Conservation (phyloP, 1,140 invertebrate species). For the Drosophila sucinea region DNA sequence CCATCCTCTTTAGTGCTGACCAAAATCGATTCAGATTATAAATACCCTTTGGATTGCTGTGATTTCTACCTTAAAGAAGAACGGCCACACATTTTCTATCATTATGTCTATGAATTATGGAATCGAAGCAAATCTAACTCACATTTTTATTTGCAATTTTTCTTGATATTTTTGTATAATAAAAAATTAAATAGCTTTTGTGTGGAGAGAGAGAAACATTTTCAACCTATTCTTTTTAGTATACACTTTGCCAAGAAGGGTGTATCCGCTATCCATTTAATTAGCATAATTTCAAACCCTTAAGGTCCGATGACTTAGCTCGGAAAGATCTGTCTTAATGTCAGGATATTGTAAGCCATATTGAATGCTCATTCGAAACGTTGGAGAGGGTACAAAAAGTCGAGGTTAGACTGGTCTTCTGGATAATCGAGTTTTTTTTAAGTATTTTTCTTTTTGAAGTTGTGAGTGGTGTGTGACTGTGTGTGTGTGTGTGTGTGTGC, state of each 20-base stretch:
- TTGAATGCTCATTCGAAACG: no score
- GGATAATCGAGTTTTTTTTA: not conserved
- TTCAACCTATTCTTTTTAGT: not conserved
- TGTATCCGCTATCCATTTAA: not conserved
- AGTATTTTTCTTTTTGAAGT: slow-evolving; percentile 32
- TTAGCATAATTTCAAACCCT: no score
- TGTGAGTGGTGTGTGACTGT: slow-evolving; percentile 21
- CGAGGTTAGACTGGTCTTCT: not conserved
- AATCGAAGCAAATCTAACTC: not conserved
- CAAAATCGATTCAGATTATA: no score
- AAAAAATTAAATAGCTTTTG: not conserved
- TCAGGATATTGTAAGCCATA: no score
- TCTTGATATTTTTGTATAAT: not conserved
- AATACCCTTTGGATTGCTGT: not conserved
- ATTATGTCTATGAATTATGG: not conserved
- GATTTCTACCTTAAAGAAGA: not conserved
- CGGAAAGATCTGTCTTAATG: no score
- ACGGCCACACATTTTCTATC: not conserved
- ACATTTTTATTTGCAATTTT: not conserved
- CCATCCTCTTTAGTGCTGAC: no score
- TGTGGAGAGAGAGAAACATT: not conserved
- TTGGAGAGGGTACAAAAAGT: not conserved
- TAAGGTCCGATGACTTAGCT: no score
- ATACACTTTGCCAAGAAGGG: not conserved
- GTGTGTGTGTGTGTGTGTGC: slow-evolving; percentile 5